Conservation (phyloP, 2,113 vertebrate species). For the Rhipidura dahli region DNA sequence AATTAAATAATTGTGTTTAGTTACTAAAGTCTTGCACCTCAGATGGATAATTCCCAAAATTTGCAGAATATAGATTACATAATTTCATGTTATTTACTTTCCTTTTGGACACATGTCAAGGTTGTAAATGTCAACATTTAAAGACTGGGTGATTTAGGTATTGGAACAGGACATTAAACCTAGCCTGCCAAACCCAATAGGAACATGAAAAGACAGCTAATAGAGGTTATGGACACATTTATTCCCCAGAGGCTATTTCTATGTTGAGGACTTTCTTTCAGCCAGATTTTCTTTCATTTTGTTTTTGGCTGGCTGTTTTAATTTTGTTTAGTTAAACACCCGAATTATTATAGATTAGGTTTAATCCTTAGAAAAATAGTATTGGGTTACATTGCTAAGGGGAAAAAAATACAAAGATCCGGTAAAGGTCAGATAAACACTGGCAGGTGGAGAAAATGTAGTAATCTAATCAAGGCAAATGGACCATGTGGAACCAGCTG, state of each 20-base stretch:
- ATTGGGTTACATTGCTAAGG: background rate
- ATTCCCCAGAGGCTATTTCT: background rate
- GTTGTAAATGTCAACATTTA: background rate
- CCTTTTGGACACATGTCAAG: background rate
- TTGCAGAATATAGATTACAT: background rate
- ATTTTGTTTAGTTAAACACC: background rate
- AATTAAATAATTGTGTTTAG: background rate
- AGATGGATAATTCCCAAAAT: background rate
- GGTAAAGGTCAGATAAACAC: background rate
- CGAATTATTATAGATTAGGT: background rate
- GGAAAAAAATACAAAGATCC: background rate
- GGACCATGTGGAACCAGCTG: background rate
- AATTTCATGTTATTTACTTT: background rate
- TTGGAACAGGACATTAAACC: background rate
- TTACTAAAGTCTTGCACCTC: background rate
- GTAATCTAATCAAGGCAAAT: background rate
- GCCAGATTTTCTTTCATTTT: background rate
- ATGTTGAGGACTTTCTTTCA: background rate
- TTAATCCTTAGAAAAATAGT: background rate
- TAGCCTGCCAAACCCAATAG: background rate
- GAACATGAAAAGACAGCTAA: background rate
- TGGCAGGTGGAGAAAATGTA: background rate
- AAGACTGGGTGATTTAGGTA: background rate
- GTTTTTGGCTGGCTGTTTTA: background rate
- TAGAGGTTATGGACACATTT: background rate